Evolutionary conservation across 2,113 vertebrate species (phyloP).

Genomic region (Lasiurus cinereus): DNA sequence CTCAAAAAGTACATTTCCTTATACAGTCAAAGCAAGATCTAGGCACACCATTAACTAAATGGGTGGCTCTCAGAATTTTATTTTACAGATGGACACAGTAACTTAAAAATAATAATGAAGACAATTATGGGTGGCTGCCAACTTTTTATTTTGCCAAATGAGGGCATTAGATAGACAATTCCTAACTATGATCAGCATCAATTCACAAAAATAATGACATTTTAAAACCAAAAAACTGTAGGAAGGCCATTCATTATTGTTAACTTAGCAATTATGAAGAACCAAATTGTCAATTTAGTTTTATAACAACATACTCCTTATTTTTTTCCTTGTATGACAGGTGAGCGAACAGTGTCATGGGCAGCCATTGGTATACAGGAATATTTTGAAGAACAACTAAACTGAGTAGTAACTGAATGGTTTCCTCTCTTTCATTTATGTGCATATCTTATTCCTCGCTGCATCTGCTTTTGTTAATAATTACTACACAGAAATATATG

Average conservation of each 20-base stretch:
- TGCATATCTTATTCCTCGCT: not conserved
- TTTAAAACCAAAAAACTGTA: not conserved
- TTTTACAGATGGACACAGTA: not conserved
- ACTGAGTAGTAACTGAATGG: not conserved
- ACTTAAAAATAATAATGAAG: not conserved
- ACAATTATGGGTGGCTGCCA: not conserved
- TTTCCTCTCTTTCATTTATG: not conserved
- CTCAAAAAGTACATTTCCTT: not conserved
- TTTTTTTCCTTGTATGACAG: not conserved
- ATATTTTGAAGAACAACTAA: not conserved
- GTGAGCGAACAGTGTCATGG: not conserved
- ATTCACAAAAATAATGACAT: conserved; percentile 47
- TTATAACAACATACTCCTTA: not conserved
- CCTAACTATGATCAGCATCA: not conserved
- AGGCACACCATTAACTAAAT: conserved; percentile 23
- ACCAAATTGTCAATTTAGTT: not conserved
- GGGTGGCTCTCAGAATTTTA: not conserved
- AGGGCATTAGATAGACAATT: conserved; percentile 12
- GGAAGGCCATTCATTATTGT: not conserved
- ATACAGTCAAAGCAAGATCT: not conserved
- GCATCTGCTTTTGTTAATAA: not conserved
- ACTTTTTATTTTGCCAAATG: conserved; percentile 35
- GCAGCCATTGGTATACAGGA: not conserved
- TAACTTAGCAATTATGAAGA: not conserved
- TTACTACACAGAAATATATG: not conserved